Base-by-base conservation (phyloP, 2,888 invertebrate species). In the Leptodirus hochenwartii region DNA sequence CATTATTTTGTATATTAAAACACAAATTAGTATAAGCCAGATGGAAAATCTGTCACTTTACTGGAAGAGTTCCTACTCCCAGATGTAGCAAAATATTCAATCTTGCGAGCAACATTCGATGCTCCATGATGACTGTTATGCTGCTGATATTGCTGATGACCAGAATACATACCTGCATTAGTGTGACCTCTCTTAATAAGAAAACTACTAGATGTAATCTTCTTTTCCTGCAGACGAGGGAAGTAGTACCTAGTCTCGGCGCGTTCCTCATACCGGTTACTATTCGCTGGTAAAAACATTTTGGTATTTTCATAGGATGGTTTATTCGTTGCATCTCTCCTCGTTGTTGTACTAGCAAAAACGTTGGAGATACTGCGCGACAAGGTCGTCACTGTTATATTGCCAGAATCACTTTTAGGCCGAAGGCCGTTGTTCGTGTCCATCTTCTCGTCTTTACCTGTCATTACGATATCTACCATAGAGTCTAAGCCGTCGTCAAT, bases 1-100 rank as follows among this genome's bases (percentile, higher is more conserved):
- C n/a, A n/a, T n/a, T n/a, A n/a, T n/a, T n/a, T n/a, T n/a, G n/a
- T n/a, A n/a, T n/a, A n/a, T n/a, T n/a, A n/a, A n/a, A n/a, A n/a
- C n/a, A n/a, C n/a, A n/a, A n/a, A n/a, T 53, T 45, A 77, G 56
- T 77, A 77, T 37, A 77, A 54, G 32, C 77, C 77, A 25, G 76
- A 77, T 38, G 75, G 73, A 54, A 74, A 65, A 47, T 77, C 76
- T 4, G 75, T 73, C 6, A 77, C 61, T 58, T 76, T 76, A 15
- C 69, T 64, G 15, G 47, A 53, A 34, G 53, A 56, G 37, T 42
- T 43, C 38, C 59, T 53, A 38, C 61, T 45, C 42, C 62, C 63
- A 11, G 56, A 52, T 26, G 59, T 61, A 29, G 59, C 56, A 17
- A 40, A 38, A 24, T 32, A 37, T 15, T 40, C 39, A 9, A 54